A percentile compares a stretch with the other conserved stretches of the same genome.
Conservation (phyloP, 2,113 vertebrate genomes). For the Galemys pyrenaicus region DNA sequence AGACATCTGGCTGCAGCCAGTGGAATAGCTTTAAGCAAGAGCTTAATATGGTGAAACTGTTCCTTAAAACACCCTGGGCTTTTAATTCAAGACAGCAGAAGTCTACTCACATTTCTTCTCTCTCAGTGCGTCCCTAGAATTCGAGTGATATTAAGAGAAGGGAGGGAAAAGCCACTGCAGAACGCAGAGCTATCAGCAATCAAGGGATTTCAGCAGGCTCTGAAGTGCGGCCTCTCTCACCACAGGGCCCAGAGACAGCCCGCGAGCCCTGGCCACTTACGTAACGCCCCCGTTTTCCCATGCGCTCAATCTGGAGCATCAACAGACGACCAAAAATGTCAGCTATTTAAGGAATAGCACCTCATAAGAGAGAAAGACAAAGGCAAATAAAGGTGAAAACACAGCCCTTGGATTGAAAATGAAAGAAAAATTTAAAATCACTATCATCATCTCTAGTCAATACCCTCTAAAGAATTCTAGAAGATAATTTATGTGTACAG, state of each 20-base stretch:
- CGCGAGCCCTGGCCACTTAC: no score
- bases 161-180: not conserved
- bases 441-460: not conserved
- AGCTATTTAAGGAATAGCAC: not conserved
- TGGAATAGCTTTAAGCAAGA: not conserved
- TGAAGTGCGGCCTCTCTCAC: not conserved
- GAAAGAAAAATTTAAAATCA: not conserved
- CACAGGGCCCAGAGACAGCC: not conserved
- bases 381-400: not conserved
- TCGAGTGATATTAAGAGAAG: not conserved
- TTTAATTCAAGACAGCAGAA: slow-evolving; percentile 6
- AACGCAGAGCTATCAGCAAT: not conserved
- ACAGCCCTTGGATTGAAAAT: not conserved
- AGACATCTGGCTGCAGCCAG: not conserved
- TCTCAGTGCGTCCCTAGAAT: not conserved
- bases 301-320: not conserved
- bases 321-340: not conserved
- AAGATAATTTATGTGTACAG: not conserved
- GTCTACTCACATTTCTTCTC: not conserved
- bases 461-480: not conserved
- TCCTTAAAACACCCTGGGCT: not conserved
- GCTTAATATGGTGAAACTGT: not conserved
- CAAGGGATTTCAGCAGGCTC: not conserved
- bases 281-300: not conserved
- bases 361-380: not conserved